These are phyloP conservation scores for Atherix ibis DNA, from an alignment of 2,888 invertebrate species.

Conservation along the genomic window DNA sequence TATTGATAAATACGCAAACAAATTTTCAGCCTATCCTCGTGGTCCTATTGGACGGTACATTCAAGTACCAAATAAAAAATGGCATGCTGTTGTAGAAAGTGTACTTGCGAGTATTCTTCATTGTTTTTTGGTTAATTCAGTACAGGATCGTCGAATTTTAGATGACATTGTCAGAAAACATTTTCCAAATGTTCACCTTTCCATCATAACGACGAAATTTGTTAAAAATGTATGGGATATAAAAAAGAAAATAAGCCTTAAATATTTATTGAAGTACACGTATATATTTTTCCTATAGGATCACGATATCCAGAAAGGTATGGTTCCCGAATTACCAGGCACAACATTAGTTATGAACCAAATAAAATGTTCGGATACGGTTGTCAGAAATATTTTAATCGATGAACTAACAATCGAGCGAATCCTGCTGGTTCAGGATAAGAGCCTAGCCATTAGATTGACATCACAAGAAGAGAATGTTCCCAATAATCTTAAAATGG, in stretches of 20 bases:
- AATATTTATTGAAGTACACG: neutral
- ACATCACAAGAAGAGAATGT: constrained; percentile 48
- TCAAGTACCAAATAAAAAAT: constrained; percentile 40
- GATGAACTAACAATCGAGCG: constrained; percentile 61
- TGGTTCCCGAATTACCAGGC: constrained; percentile 18
- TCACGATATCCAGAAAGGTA: constrained; percentile 34
- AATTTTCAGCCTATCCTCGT: constrained; percentile 53
- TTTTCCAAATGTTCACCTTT: constrained; percentile 34
- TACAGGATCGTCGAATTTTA: constrained; percentile 41
- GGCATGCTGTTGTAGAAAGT: constrained; percentile 64
- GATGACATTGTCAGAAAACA: constrained; percentile 34
- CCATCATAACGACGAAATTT: constrained; percentile 50
- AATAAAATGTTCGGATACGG: constrained; percentile 55
- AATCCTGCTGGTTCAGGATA: constrained; percentile 48
- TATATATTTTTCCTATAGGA: constrained; percentile 12
- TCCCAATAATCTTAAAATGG: constrained; percentile 48
- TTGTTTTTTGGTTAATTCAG: constrained; percentile 51
- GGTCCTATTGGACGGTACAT: constrained; percentile 60
- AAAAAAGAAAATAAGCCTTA: neutral
- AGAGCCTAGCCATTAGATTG: constrained; percentile 49
- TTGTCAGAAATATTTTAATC: constrained; percentile 71
- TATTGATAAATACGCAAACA: constrained; percentile 39
- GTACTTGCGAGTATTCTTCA: constrained; percentile 40
- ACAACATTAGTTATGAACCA: constrained; percentile 43
- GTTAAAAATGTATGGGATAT: constrained; percentile 23